These are phyloP conservation scores for Atta cephalotes DNA, from an alignment of 1,140 invertebrate genomes.

Conservation along the genomic window DNA sequence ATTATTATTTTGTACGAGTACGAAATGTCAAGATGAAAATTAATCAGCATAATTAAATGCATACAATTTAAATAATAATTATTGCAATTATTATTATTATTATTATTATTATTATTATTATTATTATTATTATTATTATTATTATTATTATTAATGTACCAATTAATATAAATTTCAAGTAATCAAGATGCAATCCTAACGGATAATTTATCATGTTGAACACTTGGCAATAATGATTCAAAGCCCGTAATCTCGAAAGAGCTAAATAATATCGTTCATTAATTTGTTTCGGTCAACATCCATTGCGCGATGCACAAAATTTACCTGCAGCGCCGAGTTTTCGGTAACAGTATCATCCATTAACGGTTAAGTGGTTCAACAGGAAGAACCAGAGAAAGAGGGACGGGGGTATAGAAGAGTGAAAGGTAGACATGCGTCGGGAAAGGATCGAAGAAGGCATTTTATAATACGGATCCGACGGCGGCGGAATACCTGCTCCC, in stretches of 20 bases:
- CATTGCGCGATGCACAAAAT: not conserved
- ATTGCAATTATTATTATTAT: not conserved
- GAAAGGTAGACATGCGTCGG: conserved; percentile 23
- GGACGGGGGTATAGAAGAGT: conserved; percentile 23
- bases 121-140: no score
- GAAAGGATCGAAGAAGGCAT: conserved; percentile 10
- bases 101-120: no score
- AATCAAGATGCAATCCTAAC: not conserved
- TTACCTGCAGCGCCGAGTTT: conserved; percentile 31
- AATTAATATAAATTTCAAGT: not conserved
- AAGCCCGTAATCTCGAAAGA: not conserved
- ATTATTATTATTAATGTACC: no score
- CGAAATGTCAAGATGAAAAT: not conserved
- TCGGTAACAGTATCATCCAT: conserved; percentile 58
- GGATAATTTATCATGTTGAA: not conserved
- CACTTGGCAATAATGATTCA: not conserved
- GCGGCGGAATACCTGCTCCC: conserved; percentile 41
- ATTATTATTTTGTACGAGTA: not conserved
- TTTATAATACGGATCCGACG: conserved; percentile 44
- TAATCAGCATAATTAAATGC: not conserved
- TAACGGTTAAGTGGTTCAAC: conserved; percentile 61
- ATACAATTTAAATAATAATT: not conserved
- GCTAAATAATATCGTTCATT: not conserved
- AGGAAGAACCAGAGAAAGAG: conserved; percentile 23
- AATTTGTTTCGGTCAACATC: not conserved